A percentile compares a stretch with the other conserved stretches of the same genome.
phyloP scores from a whole-genome alignment of 1,140 invertebrate species.

The Trissolcus basalis region DNA sequence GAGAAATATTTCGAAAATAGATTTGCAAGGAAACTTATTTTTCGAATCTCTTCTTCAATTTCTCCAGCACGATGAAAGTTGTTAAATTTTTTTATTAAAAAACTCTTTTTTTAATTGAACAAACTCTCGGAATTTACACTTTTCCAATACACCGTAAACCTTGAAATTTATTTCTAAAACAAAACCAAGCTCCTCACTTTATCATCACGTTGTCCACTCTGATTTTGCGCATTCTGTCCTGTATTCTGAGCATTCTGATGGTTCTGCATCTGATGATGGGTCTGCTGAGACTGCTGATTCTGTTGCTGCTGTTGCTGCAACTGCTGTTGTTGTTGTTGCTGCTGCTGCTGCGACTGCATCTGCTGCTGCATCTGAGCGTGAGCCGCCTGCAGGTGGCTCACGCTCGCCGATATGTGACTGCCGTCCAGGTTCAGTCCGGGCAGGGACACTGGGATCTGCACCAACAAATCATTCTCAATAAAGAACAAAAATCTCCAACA shows the following conservation, averaged over 20 bases:
- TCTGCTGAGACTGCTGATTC: slow-evolving; percentile 57
- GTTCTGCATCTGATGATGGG: slow-evolving; percentile 73
- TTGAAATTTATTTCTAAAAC: no score
- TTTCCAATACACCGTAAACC: no score
- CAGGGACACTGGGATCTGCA: slow-evolving; percentile 73
- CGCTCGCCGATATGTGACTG: slow-evolving; percentile 69
- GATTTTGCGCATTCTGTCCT: slow-evolving; percentile 66
- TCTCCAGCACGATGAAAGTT: no score
- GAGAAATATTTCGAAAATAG: no score
- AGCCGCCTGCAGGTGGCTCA: slow-evolving; percentile 72
- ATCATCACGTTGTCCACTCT: slow-evolving; percentile 67
- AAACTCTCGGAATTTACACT: no score
- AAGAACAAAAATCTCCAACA: neutral
- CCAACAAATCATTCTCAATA: neutral
- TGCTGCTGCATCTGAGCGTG: slow-evolving; percentile 75
- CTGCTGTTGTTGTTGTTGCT: slow-evolving; percentile 62
- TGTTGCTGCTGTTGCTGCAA: slow-evolving; percentile 65
- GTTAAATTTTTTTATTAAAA: no score
- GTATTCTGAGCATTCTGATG: slow-evolving; percentile 70
- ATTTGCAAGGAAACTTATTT: no score
- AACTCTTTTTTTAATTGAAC: no score
- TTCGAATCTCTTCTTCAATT: no score
- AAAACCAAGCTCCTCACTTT: slow-evolving; percentile 61
- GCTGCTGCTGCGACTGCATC: slow-evolving; percentile 72
- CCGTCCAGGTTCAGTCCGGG: slow-evolving; percentile 73